phyloP scores from a whole-genome alignment of 2,113 vertebrate species.

The Melanotaenia duboulayi region DNA sequence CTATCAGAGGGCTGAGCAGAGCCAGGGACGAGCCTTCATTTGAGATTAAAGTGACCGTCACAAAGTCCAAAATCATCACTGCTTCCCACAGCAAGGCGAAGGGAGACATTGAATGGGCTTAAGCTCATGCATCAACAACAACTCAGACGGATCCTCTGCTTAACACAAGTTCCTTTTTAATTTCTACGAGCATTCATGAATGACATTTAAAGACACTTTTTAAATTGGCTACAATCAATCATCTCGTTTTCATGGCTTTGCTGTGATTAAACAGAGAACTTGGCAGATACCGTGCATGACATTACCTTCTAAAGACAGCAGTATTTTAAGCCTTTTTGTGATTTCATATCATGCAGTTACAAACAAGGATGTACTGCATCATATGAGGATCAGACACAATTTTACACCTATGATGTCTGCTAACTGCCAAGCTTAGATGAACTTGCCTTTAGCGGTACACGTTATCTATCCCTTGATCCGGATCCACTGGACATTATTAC shows the following conservation, averaged over 20 bases:
- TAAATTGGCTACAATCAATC: conserved; percentile 57
- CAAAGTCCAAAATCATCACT: conserved; percentile 74
- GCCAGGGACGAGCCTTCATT: conserved; percentile 76
- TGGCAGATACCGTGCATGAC: conserved; percentile 45
- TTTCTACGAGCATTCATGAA: conserved; percentile 58
- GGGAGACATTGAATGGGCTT: conserved; percentile 66
- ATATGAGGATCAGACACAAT: conserved; percentile 25
- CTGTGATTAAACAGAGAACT: conserved; percentile 36
- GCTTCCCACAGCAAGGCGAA: conserved; percentile 61
- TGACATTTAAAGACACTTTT: conserved; percentile 64
- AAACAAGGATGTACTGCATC: conserved; percentile 25
- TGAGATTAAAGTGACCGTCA: conserved; percentile 81
- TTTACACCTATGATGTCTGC: conserved; percentile 8
- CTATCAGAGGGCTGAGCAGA: conserved; percentile 72
- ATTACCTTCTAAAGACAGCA: conserved; percentile 44
- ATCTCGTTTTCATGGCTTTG: conserved; percentile 32
- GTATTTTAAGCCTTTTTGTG: conserved; percentile 16
- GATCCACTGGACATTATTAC: conserved; percentile 38
- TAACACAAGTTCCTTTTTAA: conserved; percentile 61
- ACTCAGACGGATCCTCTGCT: conserved; percentile 67
- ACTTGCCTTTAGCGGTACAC: conserved; percentile 27
- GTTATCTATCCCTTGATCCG: conserved; percentile 33
- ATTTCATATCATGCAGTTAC: conserved; percentile 11
- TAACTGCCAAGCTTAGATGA: conserved; percentile 25
- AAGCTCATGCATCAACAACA: conserved; percentile 66